These are phyloP conservation scores for Choreutis nemorana DNA, from an alignment of 2,888 invertebrate genomes.

Conservation along the genomic window DNA sequence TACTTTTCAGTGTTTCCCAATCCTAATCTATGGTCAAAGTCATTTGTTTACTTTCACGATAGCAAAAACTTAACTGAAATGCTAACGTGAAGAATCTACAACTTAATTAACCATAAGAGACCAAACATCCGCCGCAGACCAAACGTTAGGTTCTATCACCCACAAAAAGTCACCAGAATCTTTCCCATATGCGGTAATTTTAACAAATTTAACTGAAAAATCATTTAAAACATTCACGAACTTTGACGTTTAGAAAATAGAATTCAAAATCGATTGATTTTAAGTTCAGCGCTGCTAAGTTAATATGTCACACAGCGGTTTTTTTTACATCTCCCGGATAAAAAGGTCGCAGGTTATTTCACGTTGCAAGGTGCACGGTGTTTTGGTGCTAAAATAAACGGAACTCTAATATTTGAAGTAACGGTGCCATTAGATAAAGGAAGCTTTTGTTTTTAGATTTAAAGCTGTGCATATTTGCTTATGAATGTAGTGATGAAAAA, in stretches of 20 bases:
- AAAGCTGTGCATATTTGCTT: constrained; percentile 24
- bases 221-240: no score
- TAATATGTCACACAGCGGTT: no score
- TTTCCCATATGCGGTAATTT: constrained; percentile 42
- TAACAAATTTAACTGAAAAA: constrained; percentile 14
- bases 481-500: no score
- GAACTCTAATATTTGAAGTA: constrained; percentile 33
- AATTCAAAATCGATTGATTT: no score
- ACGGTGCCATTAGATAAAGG: constrained; percentile 37
- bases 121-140: constrained; percentile 52
- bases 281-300: no score
- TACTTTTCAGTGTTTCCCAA: no score
- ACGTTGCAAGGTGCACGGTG: constrained; percentile 58
- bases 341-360: constrained; percentile 21
- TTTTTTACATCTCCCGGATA: constrained; percentile 9
- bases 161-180: constrained; percentile 45
- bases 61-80: constrained; percentile 17
- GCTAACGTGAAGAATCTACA: constrained; percentile 40
- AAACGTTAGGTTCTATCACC: constrained; percentile 33
- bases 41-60: constrained; percentile 18
- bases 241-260: no score
- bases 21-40: no score
- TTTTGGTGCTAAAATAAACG: constrained; percentile 49
- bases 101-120: constrained; percentile 44
- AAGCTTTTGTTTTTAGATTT: constrained; percentile 34